Percentiles rank a stretch among this genome's conserved stretches.
Evolutionary conservation across 2,797 vertebrate genomes (phyloP).

Genomic region (Manis crassicaudata): DNA sequence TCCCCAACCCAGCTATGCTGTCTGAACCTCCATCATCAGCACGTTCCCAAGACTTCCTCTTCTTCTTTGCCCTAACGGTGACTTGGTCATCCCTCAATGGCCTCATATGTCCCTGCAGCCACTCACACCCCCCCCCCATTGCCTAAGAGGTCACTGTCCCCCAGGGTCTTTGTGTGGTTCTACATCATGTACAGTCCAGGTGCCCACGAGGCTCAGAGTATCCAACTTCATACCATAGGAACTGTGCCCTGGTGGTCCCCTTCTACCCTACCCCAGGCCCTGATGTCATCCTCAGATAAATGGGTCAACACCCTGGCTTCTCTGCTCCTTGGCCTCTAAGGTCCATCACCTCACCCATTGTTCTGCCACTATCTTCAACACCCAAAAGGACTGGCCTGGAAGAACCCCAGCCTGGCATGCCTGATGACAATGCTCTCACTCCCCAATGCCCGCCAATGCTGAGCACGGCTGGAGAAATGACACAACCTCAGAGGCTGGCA

Average conservation of each 20-base stretch:
- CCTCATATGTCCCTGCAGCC: background rate
- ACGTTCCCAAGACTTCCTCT: background rate
- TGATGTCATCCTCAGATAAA: background rate
- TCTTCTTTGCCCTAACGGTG: background rate
- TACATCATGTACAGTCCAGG: background rate
- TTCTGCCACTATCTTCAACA: background rate
- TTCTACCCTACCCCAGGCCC: background rate
- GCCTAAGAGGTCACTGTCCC: background rate
- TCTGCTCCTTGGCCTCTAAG: background rate
- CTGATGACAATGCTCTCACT: background rate
- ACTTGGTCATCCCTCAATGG: background rate
- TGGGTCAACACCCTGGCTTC: background rate
- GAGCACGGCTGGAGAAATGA: background rate
- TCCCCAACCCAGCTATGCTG: background rate
- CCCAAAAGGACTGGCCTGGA: background rate
- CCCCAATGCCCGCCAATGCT: background rate
- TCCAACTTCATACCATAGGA: background rate
- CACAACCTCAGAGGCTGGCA: background rate
- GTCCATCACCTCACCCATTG: background rate
- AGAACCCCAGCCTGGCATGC: background rate
- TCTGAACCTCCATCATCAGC: background rate
- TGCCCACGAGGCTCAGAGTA: background rate
- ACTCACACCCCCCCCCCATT: background rate
- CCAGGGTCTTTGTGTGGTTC: background rate
- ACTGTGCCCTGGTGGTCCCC: background rate